Percentiles rank a stretch among this genome's conserved stretches.
phyloP scores from a whole-genome alignment of 37 sponge, comb jelly and placozoan genomes.

The Theonella swinhoei region DNA sequence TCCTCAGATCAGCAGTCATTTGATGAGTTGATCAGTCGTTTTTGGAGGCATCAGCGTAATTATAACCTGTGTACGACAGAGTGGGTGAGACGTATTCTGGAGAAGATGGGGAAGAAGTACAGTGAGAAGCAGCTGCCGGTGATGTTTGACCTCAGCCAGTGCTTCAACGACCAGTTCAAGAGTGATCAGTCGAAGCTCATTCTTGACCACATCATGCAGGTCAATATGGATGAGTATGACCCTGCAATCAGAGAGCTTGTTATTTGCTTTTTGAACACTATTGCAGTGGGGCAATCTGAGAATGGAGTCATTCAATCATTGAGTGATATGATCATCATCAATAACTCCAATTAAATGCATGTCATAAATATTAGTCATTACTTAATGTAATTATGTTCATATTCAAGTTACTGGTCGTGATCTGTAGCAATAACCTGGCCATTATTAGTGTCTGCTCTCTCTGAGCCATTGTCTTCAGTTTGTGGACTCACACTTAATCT shows the following conservation, averaged over 20 bases:
- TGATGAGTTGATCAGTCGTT: constrained; percentile 31
- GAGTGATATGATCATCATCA: too few species aligned
- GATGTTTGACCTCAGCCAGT: constrained; percentile 18
- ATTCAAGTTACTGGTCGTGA: too few species aligned
- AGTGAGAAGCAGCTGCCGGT: not conserved
- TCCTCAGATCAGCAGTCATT: constrained; percentile 33
- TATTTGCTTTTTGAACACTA: not conserved
- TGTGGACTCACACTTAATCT: too few species aligned
- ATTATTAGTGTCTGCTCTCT: too few species aligned
- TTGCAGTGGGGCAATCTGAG: too few species aligned
- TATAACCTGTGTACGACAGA: constrained; percentile 21
- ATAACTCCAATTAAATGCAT: too few species aligned
- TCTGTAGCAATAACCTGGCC: too few species aligned
- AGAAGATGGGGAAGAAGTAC: constrained; percentile 14
- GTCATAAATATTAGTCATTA: too few species aligned
- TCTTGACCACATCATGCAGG: constrained; percentile 26
- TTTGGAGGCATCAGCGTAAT: constrained; percentile 40
- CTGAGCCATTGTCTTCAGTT: too few species aligned
- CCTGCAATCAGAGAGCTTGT: not conserved
- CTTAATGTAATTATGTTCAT: too few species aligned
- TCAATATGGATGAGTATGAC: not conserved
- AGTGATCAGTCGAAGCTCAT: constrained; percentile 5
- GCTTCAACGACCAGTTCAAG: constrained; percentile 25
- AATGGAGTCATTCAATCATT: too few species aligned
- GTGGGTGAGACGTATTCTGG: not conserved